Conservation (phyloP, 2,113 vertebrate species). For the Leucoraja erinaceus region DNA sequence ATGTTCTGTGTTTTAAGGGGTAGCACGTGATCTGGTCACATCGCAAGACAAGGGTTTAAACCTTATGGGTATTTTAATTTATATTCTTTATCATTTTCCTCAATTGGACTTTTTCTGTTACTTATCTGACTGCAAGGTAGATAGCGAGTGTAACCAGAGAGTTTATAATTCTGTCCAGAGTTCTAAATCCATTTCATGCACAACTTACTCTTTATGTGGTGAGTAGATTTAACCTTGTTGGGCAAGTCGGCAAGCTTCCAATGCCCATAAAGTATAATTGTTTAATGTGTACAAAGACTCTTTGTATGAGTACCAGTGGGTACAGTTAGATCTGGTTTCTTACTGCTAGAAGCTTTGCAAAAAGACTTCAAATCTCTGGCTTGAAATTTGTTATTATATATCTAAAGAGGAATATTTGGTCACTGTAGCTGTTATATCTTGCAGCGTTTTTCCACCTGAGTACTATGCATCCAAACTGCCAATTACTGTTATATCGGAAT, state of each 20-base stretch:
- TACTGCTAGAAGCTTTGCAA: background rate
- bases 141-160: background rate
- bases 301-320: background rate
- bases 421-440: background rate
- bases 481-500: constrained; percentile 14
- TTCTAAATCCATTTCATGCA: background rate
- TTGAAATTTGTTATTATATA: constrained; percentile 30
- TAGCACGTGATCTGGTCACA: background rate
- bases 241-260: background rate
- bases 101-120: background rate
- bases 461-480: constrained; percentile 1
- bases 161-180: background rate
- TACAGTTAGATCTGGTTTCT: background rate
- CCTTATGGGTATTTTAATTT: no score
- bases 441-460: background rate
- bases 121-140: background rate
- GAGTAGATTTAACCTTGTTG: no score
- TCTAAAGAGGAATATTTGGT: background rate
- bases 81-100: background rate
- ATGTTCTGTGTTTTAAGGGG: background rate
- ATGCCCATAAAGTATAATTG: background rate
- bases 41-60: no score
- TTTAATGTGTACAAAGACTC: background rate
- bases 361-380: background rate
- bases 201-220: background rate